Evolutionary conservation across 2,113 vertebrate species (phyloP), one percentile per base, ranked within the genome.

Genomic region (Polyodon spathula): DNA sequence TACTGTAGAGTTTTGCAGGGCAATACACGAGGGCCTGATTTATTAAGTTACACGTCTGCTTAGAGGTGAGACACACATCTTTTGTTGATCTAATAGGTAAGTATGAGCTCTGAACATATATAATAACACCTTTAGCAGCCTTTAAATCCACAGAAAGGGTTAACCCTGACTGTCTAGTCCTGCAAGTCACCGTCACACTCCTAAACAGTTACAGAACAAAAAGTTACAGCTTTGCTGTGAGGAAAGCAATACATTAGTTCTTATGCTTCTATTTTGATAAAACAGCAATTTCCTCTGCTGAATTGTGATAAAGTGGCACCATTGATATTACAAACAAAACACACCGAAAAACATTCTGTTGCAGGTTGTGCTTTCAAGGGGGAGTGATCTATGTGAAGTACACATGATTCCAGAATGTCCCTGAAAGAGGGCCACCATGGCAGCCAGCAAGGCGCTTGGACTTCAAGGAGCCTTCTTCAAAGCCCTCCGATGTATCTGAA

Each of bases 381-480:
- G 71, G 72, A 1, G 12, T 46, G 70, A 70, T 77, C 73, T 12
- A 44, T 74, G 66, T 71, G 65, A 81, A 74, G 63, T 63, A 66
- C 81, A 72, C 68, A 71, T 59, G 63, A 68, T 71, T 68, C 67
- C 74, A 71, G 79, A 86, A 80, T 86, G 82, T 78, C 79, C 81
- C 79, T 78, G 68, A 68, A 58, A 1, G 42, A 73, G 76, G 87
- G 88, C 90, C 89, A 89, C 88, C 82, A 76, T 78, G 84, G 84
- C 78, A 79, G 84, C 72, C 76, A 78, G 76, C 79, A 81, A 80
- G 83, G 81, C 76, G 81, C 76, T 77, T 72, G 77, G 76, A 83
- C 85, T 88, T 86, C 81, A 84, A 85, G 84, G 83, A 82, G 79
- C 65, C 75, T 77, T 88, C 88, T 90, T 92, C 90, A 92, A 93